Evolutionary conservation across 2,888 invertebrate genomes (phyloP), one percentile per base, ranked within the genome.

Genomic region (Tiphia femorata): DNA sequence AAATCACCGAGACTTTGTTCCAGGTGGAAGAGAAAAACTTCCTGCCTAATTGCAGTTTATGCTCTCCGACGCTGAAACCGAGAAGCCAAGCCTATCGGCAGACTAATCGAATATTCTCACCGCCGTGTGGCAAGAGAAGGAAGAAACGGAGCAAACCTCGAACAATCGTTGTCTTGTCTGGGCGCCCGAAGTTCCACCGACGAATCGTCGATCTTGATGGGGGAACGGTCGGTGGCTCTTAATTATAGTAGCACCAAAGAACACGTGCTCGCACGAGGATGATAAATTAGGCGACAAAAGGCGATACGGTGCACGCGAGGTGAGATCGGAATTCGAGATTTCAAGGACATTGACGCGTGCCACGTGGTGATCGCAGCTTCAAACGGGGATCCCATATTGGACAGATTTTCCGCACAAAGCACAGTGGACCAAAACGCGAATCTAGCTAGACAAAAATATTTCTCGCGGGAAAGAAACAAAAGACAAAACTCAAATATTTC

Each of bases 261-360:
- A n/a, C 3, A 2, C 16, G 12, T 7, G 35, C 16, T 16, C 14
- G 7, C 35, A 14, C 3, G 12, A n/a, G 35, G 17, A 12, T 10
- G 37, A 17, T 37, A 37, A 17, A 17, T 17, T n/a, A 14, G 12
- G 14, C 37, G 37, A 17, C 35, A 16, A 35, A 16, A 16, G 35
- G 14, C 35, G 35, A 16, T 35, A 12, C 29, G 29, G 10, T 10
- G 12, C 35, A 16, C 35, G 35, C 35, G 35, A 37, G 16, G 10
- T 17, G 17, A 37, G 37, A 37, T 37, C 37, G 37, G 37, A 3
- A 37, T 37, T 37, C 37, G 37, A 10, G 37, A 37, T 37, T 37
- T 19, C 8, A 12, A 19, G 16, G 17, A 19, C 37, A 37, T 17
- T 17, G 17, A 17, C 17, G 19, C 37, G 16, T 16, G 37, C 2